Percentiles rank a stretch among this genome's conserved stretches.
Evolutionary conservation across 1,140 invertebrate genomes (phyloP).

Genomic region (Bombus turneri): DNA sequence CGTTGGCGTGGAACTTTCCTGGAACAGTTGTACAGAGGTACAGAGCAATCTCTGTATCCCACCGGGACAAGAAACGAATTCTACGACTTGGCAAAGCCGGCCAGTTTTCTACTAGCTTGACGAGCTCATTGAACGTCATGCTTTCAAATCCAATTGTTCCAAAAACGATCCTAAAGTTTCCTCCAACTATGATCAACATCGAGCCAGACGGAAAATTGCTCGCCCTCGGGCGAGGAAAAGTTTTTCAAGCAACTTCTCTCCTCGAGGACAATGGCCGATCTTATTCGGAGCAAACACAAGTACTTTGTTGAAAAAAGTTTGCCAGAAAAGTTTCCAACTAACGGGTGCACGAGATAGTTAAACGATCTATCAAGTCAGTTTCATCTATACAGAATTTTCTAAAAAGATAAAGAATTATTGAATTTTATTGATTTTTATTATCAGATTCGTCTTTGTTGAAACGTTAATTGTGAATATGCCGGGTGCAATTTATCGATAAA

Average conservation of each 20-base stretch:
- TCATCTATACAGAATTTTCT: background rate
- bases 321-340: background rate
- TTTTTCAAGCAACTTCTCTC: conserved; percentile 7
- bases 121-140: background rate
- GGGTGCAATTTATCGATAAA: too few species aligned
- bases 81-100: background rate
- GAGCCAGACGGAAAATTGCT: conserved; percentile 7
- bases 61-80: background rate
- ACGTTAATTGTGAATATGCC: too few species aligned
- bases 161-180: conserved; percentile 10
- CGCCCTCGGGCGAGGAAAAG: background rate
- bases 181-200: background rate
- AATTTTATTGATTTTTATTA: too few species aligned
- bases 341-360: background rate
- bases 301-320: background rate
- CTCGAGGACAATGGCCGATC: background rate
- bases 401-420: too few species aligned
- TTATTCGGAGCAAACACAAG: background rate
- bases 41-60: background rate
- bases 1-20: background rate
- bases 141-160: conserved; percentile 24
- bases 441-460: too few species aligned
- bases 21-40: background rate
- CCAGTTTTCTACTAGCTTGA: background rate
- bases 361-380: background rate